Percentiles rank a stretch among this genome's conserved stretches.
Conservation (phyloP, 2,113 vertebrate genomes). For the Sprattus sprattus region DNA sequence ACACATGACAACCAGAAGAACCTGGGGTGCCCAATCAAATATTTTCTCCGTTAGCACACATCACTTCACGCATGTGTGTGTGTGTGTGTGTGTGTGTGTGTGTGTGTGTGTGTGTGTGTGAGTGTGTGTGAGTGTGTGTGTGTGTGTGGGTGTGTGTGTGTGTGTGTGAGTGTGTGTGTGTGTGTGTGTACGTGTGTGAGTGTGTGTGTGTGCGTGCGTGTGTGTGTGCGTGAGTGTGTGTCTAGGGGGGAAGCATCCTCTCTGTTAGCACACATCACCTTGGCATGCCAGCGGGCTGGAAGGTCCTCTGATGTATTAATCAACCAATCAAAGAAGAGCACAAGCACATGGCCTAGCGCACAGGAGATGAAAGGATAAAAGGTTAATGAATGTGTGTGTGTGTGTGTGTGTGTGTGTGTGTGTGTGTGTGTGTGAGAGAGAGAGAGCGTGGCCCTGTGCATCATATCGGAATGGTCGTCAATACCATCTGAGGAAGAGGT, state of each 20-base stretch:
- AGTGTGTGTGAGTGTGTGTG: too few relatives aligned
- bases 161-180: too few relatives aligned
- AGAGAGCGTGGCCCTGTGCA: neutral
- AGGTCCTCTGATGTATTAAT: neutral
- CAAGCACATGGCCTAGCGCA: neutral
- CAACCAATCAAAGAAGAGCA: neutral
- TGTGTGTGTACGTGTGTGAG: too few relatives aligned
- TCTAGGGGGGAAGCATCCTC: too few relatives aligned
- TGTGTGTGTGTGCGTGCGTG: too few relatives aligned
- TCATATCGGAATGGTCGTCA: neutral
- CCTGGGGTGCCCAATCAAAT: neutral
- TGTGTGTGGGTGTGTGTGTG: too few relatives aligned
- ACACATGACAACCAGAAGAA: neutral
- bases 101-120: too few relatives aligned
- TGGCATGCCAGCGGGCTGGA: neutral
- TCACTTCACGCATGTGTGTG: too few relatives aligned
- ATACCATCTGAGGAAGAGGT: neutral
- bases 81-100: too few relatives aligned
- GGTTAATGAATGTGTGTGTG: neutral
- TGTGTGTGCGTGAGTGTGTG: too few relatives aligned
- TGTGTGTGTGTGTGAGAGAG: neutral
- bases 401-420: neutral
- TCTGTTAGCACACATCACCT: neutral
- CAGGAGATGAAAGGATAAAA: neutral
- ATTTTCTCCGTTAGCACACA: neutral